phyloP scores from a whole-genome alignment of 2,888 invertebrate genomes.

The Idaea straminata region DNA sequence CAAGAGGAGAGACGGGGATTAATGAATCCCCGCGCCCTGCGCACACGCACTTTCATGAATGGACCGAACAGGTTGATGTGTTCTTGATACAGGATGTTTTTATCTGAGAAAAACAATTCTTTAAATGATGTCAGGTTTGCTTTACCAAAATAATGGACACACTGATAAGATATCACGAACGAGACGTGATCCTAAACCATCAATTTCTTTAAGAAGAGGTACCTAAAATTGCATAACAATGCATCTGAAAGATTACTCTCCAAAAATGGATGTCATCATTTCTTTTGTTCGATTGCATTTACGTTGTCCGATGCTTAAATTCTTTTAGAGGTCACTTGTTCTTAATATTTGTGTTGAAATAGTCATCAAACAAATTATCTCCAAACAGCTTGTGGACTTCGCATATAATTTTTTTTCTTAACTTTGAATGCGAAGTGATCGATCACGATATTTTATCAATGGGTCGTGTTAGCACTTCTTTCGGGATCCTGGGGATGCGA shows the following conservation, averaged over 20 bases:
- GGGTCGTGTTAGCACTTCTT: conserved; percentile 26
- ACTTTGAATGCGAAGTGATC: conserved; percentile 4
- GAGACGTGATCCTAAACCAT: conserved; percentile 28
- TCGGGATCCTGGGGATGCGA: conserved; percentile 27
- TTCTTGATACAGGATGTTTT: conserved; percentile 61
- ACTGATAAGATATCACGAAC: conserved; percentile 16
- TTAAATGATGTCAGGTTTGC: not conserved
- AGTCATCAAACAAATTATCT: not conserved
- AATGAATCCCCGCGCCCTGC: conserved; percentile 80
- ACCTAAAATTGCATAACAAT: conserved; percentile 46
- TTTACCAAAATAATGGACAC: not conserved
- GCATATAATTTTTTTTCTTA: conserved; percentile 4
- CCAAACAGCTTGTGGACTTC: not conserved
- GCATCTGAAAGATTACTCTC: conserved; percentile 41
- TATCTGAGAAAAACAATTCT: conserved; percentile 20
- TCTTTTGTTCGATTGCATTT: conserved; percentile 56
- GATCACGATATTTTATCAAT: conserved; percentile 21
- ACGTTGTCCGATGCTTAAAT: conserved; percentile 9
- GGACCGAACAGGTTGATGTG: conserved; percentile 79
- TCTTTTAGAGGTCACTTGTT: not conserved
- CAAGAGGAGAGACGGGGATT: conserved; percentile 63
- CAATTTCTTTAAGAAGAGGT: not conserved
- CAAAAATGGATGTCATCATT: conserved; percentile 58
- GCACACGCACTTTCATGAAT: conserved; percentile 81
- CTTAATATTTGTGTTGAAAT: not conserved